Percentiles rank a stretch among this genome's conserved stretches.
Evolutionary conservation across 2,113 vertebrate genomes (phyloP).

Genomic region (Hemibagrus wyckioides): DNA sequence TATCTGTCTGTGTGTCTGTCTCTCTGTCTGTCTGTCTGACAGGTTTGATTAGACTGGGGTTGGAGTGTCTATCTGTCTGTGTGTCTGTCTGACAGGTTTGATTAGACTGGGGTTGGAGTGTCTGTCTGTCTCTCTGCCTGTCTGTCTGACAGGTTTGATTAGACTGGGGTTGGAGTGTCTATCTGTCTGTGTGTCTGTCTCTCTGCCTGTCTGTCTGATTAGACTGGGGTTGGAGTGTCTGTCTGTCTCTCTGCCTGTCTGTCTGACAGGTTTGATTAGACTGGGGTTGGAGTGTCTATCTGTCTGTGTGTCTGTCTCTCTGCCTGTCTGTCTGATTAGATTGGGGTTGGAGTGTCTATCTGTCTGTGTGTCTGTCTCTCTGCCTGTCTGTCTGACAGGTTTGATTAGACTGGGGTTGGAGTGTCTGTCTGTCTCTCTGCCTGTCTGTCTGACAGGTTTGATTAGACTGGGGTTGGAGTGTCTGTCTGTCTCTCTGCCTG

Average conservation of each 20-base stretch:
- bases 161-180: too few species aligned
- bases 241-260: not conserved
- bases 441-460: not conserved
- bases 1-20: too few species aligned
- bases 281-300: conserved; percentile 10
- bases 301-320: not conserved
- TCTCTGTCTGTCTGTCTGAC: not conserved
- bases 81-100: too few species aligned
- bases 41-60: not conserved
- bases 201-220: not conserved
- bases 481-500: not conserved
- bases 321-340: too few species aligned
- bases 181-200: too few species aligned
- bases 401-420: not conserved
- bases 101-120: too few species aligned
- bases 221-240: too few species aligned
- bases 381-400: not conserved
- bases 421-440: not conserved
- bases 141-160: too few species aligned
- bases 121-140: conserved; percentile 37
- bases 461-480: not conserved
- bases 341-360: too few species aligned
- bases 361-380: not conserved
- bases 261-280: not conserved
- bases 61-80: conserved; percentile 2